A percentile compares a stretch with the other conserved stretches of the same genome.
phyloP scores from a whole-genome alignment of 1,140 invertebrate genomes.

The Drosophila cardini region DNA sequence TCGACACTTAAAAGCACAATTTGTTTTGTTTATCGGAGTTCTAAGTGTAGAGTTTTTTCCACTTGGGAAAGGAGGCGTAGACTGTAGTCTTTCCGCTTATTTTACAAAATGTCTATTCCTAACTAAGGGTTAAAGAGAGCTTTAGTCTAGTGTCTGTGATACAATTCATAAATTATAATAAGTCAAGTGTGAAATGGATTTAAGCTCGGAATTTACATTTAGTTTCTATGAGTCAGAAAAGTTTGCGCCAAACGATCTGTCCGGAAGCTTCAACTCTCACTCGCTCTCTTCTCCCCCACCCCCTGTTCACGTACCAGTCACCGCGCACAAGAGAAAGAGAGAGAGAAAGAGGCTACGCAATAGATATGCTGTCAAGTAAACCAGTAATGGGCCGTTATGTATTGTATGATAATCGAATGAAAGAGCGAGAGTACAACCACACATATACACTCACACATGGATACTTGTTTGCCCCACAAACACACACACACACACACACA shows the following conservation, averaged over 20 bases:
- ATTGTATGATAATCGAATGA: conserved; percentile 60
- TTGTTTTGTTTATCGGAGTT: too few species aligned
- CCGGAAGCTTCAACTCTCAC: conserved; percentile 37
- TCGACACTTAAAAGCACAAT: too few species aligned
- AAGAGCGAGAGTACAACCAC: conserved; percentile 41
- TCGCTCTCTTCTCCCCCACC: conserved; percentile 14
- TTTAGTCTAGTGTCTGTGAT: too few species aligned
- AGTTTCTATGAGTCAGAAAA: conserved; percentile 33
- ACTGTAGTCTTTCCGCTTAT: neutral
- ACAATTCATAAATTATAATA: too few species aligned
- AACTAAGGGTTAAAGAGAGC: too few species aligned
- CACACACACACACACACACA: conserved; percentile 15
- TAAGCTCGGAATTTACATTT: too few species aligned
- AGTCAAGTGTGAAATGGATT: too few species aligned
- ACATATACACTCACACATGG: conserved; percentile 10
- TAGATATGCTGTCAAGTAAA: conserved; percentile 66
- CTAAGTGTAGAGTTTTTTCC: too few species aligned
- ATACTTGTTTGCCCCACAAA: conserved; percentile 22
- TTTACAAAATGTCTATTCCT: neutral
- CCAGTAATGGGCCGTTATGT: conserved; percentile 59
- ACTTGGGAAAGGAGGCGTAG: neutral
- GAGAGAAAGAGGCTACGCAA: conserved; percentile 22
- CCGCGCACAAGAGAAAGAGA: conserved; percentile 37
- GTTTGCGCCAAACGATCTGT: neutral
- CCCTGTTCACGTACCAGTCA: conserved; percentile 64